A percentile compares a stretch with the other conserved stretches of the same genome.
phyloP scores from a whole-genome alignment of 2,888 invertebrate genomes.

The Xestia xanthographa region DNA sequence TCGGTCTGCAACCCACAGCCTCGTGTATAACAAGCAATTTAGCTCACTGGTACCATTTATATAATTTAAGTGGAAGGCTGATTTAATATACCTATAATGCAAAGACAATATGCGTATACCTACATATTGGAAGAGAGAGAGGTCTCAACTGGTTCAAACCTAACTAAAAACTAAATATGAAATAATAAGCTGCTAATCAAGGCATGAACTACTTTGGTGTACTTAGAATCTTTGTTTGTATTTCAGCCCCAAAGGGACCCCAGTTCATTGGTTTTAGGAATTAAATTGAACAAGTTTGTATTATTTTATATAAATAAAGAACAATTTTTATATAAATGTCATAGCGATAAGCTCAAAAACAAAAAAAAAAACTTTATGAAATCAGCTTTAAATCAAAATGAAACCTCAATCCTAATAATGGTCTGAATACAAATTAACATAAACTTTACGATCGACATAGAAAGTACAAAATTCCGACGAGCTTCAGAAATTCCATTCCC shows the following conservation, averaged over 20 bases:
- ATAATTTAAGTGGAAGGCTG: background rate
- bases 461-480: background rate
- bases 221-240: background rate
- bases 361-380: background rate
- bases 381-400: background rate
- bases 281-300: background rate
- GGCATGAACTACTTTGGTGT: background rate
- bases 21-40: no score
- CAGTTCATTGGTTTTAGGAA: background rate
- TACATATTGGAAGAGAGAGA: background rate
- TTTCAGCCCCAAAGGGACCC: background rate
- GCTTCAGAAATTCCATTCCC: conserved; percentile 13
- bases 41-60: no score
- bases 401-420: background rate
- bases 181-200: background rate
- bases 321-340: background rate
- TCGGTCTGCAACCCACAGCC: no score
- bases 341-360: background rate
- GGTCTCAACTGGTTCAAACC: background rate
- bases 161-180: background rate
- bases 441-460: background rate
- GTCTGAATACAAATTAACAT: background rate
- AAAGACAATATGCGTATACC: background rate
- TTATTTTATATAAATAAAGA: no score
- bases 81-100: background rate